Evolutionary conservation across 2,888 invertebrate genomes (phyloP), one percentile per base, ranked within the genome.

Genomic region (Synanthedon tipuliformis): DNA sequence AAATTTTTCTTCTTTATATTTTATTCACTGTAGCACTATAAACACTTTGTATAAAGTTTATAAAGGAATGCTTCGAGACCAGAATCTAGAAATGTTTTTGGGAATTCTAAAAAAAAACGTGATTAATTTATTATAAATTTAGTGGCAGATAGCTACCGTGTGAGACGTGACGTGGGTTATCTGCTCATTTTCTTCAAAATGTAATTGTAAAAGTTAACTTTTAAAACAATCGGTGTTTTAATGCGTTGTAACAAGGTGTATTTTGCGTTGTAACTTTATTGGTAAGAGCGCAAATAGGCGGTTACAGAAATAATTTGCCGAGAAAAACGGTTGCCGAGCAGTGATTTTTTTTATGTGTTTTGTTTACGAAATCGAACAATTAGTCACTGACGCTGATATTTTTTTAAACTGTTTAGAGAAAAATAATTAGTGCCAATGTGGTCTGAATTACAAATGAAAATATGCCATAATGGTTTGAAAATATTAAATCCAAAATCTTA

Each of bases 251-350:
- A 51, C 60, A 61, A 61, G 57, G 57, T 48, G 23, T 54, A 64
- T 51, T 58, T 53, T 64, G 49, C 53, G 15, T 51, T 55, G 54
- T 53, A 51, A 48, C 52, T 55, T 54, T 53, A 51, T 45, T 52
- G 52, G 50, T 55, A 56, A 57, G 54, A 51, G 53, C 57, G 57
- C 54, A 60, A 56, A 57, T 55, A 63, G 65, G 60, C 65, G 62
- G 59, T 66, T 68, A 69, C 66, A 58, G 52, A 66, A 68, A 65
- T 70, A 71, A 69, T 68, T 67, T 61, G 50, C 56, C 52, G 53
- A 56, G 61, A 63, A 60, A 57, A 61, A 59, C 61, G 54, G 66
- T 65, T 66, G 65, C 66, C 60, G 61, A 56, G 63, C 55, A 15
- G 13, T 8, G 40, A 48, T 34, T 27, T 45, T 55, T 57, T 66